Conservation (phyloP, 2,113 vertebrate genomes). For the Myrmecobius fasciatus region DNA sequence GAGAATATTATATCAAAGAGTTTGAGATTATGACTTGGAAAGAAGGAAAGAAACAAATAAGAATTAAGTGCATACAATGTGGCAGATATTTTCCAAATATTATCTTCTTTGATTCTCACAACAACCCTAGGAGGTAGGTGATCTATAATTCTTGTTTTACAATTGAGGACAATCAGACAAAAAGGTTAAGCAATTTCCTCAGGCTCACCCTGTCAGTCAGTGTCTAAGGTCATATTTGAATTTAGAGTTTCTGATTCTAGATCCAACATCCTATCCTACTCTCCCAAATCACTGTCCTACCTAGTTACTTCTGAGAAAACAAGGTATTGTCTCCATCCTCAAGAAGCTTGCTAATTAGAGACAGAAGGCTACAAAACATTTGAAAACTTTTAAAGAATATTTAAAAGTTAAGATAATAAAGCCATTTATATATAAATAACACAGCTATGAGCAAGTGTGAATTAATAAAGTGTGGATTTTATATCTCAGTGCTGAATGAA, state of each 20-base stretch:
- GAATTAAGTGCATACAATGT: background rate
- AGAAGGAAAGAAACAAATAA: background rate
- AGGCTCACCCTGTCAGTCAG: background rate
- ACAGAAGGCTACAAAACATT: conserved; percentile 11
- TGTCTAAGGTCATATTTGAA: background rate
- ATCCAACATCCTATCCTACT: background rate
- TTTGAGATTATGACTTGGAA: background rate
- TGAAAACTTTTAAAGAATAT: background rate
- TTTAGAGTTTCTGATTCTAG: background rate
- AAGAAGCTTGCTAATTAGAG: background rate
- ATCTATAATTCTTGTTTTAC: background rate
- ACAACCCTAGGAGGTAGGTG: background rate
- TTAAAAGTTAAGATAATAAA: background rate
- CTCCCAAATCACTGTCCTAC: background rate
- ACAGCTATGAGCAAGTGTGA: conserved; percentile 24
- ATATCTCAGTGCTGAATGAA: conserved; percentile 23
- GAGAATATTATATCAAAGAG: conserved; percentile 2
- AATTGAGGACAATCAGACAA: background rate
- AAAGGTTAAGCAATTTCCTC: background rate
- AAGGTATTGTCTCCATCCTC: background rate
- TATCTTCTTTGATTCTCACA: conserved; percentile 31
- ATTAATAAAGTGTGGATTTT: conserved; percentile 21
- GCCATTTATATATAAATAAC: conserved; percentile 1
- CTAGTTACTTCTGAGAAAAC: background rate
- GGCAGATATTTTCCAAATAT: background rate